Evolutionary conservation across 2,113 vertebrate species (phyloP).

Genomic region (Malurus alboscapulatus): DNA sequence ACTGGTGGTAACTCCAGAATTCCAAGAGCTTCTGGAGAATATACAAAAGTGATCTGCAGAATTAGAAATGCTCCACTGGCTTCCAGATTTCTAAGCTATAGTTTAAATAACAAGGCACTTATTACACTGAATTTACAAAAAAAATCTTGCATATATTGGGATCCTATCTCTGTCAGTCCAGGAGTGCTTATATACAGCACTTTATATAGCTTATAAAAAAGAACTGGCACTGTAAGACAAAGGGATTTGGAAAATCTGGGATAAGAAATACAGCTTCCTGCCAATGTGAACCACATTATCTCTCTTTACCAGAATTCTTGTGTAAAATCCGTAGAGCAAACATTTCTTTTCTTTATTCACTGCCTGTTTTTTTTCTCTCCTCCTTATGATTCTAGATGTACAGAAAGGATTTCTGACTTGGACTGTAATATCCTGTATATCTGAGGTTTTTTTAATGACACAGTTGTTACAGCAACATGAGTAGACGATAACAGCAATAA

Average conservation of each 20-base stretch:
- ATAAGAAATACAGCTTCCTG: neutral
- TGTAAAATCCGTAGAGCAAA: constrained; percentile 1
- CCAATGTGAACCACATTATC: neutral
- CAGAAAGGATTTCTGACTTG: neutral
- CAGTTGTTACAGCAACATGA: neutral
- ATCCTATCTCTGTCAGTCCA: neutral
- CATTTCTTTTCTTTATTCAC: neutral
- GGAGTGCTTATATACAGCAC: neutral
- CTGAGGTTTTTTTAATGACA: neutral
- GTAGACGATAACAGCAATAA: neutral
- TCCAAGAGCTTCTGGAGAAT: neutral
- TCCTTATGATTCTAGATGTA: neutral
- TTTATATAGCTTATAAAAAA: neutral
- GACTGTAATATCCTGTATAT: neutral
- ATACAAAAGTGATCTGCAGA: neutral
- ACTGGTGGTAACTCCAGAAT: neutral
- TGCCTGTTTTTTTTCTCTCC: neutral
- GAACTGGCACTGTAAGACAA: neutral
- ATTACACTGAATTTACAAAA: neutral
- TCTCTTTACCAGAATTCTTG: neutral
- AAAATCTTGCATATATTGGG: neutral
- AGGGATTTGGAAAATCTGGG: neutral
- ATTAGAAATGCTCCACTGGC: neutral
- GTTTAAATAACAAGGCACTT: neutral
- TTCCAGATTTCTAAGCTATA: neutral